Percentiles rank a stretch among this genome's conserved stretches.
Conservation (phyloP, 2,797 vertebrate genomes). For the Molossus molossus region DNA sequence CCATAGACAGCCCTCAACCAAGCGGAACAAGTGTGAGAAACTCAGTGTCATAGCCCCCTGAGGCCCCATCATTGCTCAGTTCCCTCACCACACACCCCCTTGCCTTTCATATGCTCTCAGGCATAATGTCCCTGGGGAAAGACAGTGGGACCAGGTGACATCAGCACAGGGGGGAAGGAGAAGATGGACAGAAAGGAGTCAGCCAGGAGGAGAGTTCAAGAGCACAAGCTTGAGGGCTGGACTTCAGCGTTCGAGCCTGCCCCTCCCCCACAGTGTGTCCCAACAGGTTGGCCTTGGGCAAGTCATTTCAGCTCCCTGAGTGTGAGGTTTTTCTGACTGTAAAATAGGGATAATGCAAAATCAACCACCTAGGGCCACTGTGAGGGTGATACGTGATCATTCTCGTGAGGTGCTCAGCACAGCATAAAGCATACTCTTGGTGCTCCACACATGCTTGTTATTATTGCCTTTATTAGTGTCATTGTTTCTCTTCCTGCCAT, state of each 20-base stretch:
- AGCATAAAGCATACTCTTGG: not conserved
- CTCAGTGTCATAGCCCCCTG: fast-evolving
- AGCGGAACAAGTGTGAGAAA: not conserved
- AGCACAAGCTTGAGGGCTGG: not conserved
- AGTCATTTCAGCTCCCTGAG: not conserved
- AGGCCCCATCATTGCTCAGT: not conserved
- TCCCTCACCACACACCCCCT: not conserved
- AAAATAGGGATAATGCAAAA: not conserved
- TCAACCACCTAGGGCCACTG: not conserved
- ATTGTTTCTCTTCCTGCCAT: not conserved
- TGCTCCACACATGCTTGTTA: not conserved
- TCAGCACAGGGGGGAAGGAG: not conserved
- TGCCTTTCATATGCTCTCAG: not conserved
- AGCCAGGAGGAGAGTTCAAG: not conserved
- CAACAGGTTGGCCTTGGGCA: not conserved
- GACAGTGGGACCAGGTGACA: not conserved
- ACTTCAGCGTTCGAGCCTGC: not conserved
- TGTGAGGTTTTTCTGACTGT: not conserved
- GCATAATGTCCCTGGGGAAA: not conserved
- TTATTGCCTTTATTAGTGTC: not conserved
- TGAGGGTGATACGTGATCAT: fast-evolving
- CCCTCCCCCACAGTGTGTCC: fast-evolving
- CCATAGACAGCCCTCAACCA: not conserved
- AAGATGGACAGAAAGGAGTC: not conserved
- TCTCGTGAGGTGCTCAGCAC: not conserved